Base-by-base conservation (phyloP, 2,797 vertebrate species). In the Mallotus villosus region DNA sequence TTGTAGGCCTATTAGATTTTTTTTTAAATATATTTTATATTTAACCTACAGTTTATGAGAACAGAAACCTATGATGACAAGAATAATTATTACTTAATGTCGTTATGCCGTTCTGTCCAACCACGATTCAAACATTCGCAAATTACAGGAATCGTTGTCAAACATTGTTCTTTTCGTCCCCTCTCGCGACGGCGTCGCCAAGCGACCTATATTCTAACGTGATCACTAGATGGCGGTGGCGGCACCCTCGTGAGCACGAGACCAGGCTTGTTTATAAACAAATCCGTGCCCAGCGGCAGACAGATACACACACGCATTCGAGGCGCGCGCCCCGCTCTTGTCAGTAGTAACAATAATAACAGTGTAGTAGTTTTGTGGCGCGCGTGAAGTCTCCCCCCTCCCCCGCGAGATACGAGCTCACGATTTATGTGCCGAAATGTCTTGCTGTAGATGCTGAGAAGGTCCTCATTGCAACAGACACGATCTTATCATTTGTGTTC, bases 191-290 rank as follows among this genome's bases (percentile, higher is more conserved):
- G 34, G 24, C 74, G 72, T 84, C 81, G 86, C 84, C 79, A 32
- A 77, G 71, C 68, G 21, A 80, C 80, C 81, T 74, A 77, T 3
- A 71, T 77, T 22, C 53, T 1, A 0, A 2, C 2, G 0, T 9
- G 16, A 19, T 89, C 91, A 71, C 81, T 51, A 86, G 91, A 76
- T 70, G 90, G 91, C 85, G 67, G 71, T 68, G 41, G 57, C 58
- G 59, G 57, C 65, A 22, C 72, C 5, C 63, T 61, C 25, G 7
- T 24, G 73, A 69, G 78, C 86, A 76, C 86, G 76, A 83, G 80
- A 75, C 73, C 67, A 66, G 60, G 24, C 16, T 19, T 92, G 92
- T 93, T 94, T 91, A 88, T 92, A 92, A 93, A 93, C 92, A 93
- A 89, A 92, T 88, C 89, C 81, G 81, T 81, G 77, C 78, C 75